Evolutionary conservation across 2,113 vertebrate genomes (phyloP).

Genomic region (Lagopus muta): DNA sequence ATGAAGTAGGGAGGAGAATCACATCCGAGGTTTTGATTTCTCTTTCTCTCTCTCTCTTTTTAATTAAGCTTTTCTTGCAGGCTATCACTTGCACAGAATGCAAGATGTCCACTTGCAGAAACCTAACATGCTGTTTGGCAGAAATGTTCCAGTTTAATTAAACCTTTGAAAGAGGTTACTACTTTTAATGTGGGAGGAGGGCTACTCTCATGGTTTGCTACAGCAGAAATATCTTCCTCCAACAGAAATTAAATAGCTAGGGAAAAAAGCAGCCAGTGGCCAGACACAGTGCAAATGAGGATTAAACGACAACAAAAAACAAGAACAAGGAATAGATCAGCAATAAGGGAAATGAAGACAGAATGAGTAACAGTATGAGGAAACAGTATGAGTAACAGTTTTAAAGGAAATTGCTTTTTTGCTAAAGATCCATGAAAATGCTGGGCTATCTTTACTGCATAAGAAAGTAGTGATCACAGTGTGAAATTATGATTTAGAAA

Average conservation of each 20-base stretch:
- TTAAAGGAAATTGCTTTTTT: not conserved
- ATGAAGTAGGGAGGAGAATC: not conserved
- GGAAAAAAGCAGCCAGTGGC: not conserved
- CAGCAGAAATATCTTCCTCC: conserved; percentile 8
- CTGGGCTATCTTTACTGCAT: not conserved
- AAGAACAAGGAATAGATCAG: not conserved
- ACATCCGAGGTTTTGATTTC: not conserved
- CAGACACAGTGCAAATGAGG: not conserved
- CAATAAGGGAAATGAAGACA: not conserved
- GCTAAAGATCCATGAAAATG: not conserved
- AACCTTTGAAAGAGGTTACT: not conserved
- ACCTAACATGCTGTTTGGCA: not conserved
- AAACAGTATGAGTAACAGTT: not conserved
- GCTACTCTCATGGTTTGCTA: not conserved
- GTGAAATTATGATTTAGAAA: not conserved
- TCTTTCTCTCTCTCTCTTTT: not conserved
- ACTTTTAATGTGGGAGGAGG: not conserved
- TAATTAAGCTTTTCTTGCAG: not conserved
- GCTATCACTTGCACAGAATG: not conserved
- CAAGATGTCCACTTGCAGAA: not conserved
- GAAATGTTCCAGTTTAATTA: conserved; percentile 31
- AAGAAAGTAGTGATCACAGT: not conserved
- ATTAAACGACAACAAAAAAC: not conserved
- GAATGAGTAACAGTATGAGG: not conserved
- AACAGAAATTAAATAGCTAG: not conserved